Base-by-base conservation (phyloP, 23 tunicate species). In the Trididemnum nubilum region DNA sequence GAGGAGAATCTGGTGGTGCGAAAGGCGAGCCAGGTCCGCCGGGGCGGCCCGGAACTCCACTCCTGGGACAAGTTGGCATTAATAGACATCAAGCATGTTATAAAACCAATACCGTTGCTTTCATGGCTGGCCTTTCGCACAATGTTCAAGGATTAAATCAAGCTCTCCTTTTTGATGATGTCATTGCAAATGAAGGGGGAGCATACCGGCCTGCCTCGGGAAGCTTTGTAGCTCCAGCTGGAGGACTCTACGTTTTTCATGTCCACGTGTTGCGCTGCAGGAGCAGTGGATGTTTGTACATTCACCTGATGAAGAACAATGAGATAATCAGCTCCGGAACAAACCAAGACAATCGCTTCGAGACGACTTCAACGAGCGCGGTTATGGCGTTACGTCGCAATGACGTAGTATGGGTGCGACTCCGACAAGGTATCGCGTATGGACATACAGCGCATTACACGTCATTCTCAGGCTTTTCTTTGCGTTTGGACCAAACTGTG, bases 331-430 rank as follows among this genome's bases (percentile, higher is more conserved):
- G 90, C 57, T 91, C 97, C 18, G 94, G 94, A 33, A 91, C 97
- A 12, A 91, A 91, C 64, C 95, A 91, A 40, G 99, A 96, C 70
- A 79, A 78, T 9, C 60, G 94, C 25, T 96, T 91, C 37, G 99
- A 96, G 64, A 91, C 99, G 35, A 85, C 94, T 31, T 82, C 91
- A 33, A 79, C 97, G 2, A 93, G 93, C 76, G 98, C 98, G 0
- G 99, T 91, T 19, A 30, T 96, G 21, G 73, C 51, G 51, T 76
- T 96, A 25, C 72, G 57, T 0, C 92, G 88, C 1, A 96, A 92
- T 30, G 99, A 96, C 85, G 92, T 83, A 0, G 77, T 96, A 23
- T 96, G 99, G 99, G 94, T 96, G 35, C 79, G 97, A 30, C 72
- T 96, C 64, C 91, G 94, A 2, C 94, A 91, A 60, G 99, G 99